Percentiles rank a stretch among this genome's conserved stretches.
Conservation (phyloP, 2,113 vertebrate genomes). For the Rhinopomastus cyanomelas region DNA sequence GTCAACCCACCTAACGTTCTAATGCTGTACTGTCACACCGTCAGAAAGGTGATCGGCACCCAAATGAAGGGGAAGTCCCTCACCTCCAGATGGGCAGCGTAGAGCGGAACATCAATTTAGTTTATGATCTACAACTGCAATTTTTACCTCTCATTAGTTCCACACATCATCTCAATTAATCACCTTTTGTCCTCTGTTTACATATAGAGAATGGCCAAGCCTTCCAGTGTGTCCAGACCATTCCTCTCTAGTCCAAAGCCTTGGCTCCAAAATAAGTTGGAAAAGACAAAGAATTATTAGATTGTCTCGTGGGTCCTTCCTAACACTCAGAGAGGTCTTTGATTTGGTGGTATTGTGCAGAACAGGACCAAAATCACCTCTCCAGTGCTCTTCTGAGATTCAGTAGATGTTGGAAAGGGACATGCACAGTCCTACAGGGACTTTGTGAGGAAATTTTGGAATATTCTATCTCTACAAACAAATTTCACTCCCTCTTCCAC, state of each 20-base stretch:
- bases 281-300: neutral
- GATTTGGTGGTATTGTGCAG: neutral
- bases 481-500: neutral
- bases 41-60: neutral
- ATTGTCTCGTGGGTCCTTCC: neutral
- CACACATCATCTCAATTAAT: neutral
- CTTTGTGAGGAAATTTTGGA: neutral
- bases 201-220: neutral
- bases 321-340: neutral
- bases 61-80: neutral
- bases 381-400: neutral
- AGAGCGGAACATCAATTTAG: neutral
- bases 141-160: neutral
- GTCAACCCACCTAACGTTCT: accelerated
- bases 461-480: neutral
- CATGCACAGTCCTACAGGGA: neutral
- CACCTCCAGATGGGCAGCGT: neutral
- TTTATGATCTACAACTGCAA: neutral
- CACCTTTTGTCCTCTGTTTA: neutral
- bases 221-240: neutral
- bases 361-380: neutral
- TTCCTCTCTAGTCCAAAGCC: neutral
- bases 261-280: neutral
- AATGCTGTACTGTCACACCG: accelerated
- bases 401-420: neutral